Evolutionary conservation across 2,797 vertebrate genomes (phyloP).

Genomic region (Sebastes umbrosus): DNA sequence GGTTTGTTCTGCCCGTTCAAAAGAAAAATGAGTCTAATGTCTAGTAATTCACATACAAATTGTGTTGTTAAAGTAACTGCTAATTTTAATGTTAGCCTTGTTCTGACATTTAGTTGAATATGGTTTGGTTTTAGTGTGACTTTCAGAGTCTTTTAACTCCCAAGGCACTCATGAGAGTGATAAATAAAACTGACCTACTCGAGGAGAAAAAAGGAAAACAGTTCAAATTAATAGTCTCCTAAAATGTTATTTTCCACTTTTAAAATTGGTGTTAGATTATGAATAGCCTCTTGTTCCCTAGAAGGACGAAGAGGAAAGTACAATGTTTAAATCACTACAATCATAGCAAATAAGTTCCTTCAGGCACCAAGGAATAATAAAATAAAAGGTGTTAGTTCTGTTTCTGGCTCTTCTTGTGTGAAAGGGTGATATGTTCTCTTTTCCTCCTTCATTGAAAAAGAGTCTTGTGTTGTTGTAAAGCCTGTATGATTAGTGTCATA

Average conservation of each 20-base stretch:
- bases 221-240: neutral
- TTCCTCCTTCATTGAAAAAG: neutral
- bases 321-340: neutral
- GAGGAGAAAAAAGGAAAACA: neutral
- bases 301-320: neutral
- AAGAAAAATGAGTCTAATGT: neutral
- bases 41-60: neutral
- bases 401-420: neutral
- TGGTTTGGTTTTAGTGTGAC: neutral
- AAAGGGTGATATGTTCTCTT: neutral
- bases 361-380: neutral
- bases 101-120: conserved; percentile 21
- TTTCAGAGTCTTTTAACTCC: conserved; percentile 14
- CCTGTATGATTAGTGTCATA: neutral
- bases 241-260: neutral
- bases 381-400: neutral
- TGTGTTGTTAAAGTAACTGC: neutral
- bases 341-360: neutral
- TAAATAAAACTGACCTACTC: conserved; percentile 10
- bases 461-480: neutral
- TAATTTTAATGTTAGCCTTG: neutral
- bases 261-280: neutral
- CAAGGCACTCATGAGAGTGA: neutral
- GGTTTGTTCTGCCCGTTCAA: neutral
- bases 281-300: neutral